Conservation (phyloP, 2,888 invertebrate genomes). For the Coleophora deauratella region DNA sequence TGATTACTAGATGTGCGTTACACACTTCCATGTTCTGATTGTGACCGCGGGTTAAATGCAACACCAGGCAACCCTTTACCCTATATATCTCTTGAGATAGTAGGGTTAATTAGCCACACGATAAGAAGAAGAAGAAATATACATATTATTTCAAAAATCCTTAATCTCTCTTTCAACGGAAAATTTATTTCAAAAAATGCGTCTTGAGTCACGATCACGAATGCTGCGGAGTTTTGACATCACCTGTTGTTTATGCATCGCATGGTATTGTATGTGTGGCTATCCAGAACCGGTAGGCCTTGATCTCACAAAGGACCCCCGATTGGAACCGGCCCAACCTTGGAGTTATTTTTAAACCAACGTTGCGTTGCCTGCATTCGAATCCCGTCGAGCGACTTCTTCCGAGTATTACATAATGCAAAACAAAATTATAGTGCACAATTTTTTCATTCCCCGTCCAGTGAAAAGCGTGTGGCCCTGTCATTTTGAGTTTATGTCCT, state of each 20-base stretch:
- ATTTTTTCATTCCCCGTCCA: constrained; percentile 39
- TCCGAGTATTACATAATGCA: constrained; percentile 72
- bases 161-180: too few species aligned
- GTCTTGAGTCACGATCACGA: neutral
- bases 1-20: too few species aligned
- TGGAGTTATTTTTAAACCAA: constrained; percentile 68
- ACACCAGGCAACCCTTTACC: too few species aligned
- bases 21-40: too few species aligned
- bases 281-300: constrained; percentile 60
- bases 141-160: too few species aligned
- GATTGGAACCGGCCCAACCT: constrained; percentile 54
- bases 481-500: constrained; percentile 64
- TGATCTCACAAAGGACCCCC: constrained; percentile 67
- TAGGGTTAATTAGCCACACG: too few species aligned
- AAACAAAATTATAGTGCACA: constrained; percentile 65
- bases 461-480: constrained; percentile 66
- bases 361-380: constrained; percentile 49
- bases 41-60: too few species aligned
- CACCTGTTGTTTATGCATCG: too few species aligned
- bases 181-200: too few species aligned
- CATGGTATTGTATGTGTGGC: neutral
- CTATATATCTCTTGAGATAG: too few species aligned
- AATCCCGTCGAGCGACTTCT: constrained; percentile 60
- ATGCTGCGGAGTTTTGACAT: neutral
- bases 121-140: too few species aligned